Conservation (phyloP, 64 coral and sea anemone species). For the Acropora tenuis region DNA sequence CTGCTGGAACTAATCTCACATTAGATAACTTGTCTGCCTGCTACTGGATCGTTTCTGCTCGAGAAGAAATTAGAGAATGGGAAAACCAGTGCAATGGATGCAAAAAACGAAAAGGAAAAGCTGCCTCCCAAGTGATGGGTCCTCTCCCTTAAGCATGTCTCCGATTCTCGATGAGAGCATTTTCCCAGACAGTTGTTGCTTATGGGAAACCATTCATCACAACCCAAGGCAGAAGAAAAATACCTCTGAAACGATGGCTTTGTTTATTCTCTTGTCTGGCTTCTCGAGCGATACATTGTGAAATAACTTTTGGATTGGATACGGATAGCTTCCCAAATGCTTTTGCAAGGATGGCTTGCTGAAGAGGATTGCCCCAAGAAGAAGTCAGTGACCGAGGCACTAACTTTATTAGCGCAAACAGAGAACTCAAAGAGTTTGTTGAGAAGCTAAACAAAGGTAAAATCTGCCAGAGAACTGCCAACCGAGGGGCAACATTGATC, state of each 20-base stretch:
- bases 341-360: too few species aligned
- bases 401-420: too few species aligned
- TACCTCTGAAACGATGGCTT: slow-evolving; percentile 6
- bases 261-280: too few species aligned
- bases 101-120: slow-evolving; percentile 35
- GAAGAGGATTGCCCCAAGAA: too few species aligned
- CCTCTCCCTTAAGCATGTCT: slow-evolving; percentile 56
- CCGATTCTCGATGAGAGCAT: slow-evolving; percentile 35
- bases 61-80: slow-evolving; percentile 72
- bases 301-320: too few species aligned
- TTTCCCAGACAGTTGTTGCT: slow-evolving; percentile 37
- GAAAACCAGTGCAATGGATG: slow-evolving; percentile 61
- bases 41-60: slow-evolving; percentile 63
- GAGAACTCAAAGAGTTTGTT: too few species aligned
- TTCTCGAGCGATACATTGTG: too few species aligned
- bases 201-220: slow-evolving; percentile 44
- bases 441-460: too few species aligned
- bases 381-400: too few species aligned
- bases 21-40: slow-evolving; percentile 23
- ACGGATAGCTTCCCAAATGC: too few species aligned
- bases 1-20: slow-evolving; percentile 63
- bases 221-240: slow-evolving; percentile 26
- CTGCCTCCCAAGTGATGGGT: slow-evolving; percentile 66
- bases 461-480: too few species aligned
- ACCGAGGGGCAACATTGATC: too few species aligned